These are phyloP conservation scores for Tichodroma muraria DNA, from an alignment of 2,113 vertebrate genomes.

Conservation along the genomic window DNA sequence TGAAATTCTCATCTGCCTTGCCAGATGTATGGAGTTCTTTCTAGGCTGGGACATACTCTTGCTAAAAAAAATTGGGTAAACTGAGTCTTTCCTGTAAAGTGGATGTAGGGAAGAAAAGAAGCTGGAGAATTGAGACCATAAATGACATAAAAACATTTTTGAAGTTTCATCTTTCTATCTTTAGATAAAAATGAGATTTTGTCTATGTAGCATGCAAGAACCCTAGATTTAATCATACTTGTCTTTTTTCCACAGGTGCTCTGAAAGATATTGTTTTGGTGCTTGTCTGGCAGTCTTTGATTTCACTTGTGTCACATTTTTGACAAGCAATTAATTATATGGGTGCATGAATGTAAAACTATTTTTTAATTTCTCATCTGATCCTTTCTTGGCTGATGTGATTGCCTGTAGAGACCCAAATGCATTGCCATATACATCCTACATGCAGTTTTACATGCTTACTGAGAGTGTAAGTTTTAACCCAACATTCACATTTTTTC, in stretches of 20 bases:
- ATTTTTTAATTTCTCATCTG: not conserved
- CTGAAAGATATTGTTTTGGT: not conserved
- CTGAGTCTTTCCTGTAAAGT: not conserved
- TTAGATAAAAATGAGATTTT: not conserved
- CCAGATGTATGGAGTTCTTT: not conserved
- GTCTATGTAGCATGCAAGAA: not conserved
- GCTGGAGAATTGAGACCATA: not conserved
- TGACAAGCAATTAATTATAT: not conserved
- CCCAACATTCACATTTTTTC: not conserved
- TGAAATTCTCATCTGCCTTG: not conserved
- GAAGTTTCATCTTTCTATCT: not conserved
- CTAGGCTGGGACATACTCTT: not conserved
- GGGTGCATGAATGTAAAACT: not conserved
- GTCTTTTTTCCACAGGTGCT: not conserved
- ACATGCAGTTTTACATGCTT: not conserved
- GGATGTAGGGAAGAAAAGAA: not conserved
- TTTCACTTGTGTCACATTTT: not conserved
- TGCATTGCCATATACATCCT: not conserved
- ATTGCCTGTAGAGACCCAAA: rapidly evolving
- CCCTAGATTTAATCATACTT: not conserved
- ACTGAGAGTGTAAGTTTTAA: not conserved
- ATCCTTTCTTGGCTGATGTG: not conserved
- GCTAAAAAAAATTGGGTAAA: not conserved
- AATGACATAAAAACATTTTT: not conserved
- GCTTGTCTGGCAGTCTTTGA: not conserved